Percentiles rank a stretch among this genome's conserved stretches.
phyloP scores from a whole-genome alignment of 2,113 vertebrate species.

The Apistogramma diplotaenia region DNA sequence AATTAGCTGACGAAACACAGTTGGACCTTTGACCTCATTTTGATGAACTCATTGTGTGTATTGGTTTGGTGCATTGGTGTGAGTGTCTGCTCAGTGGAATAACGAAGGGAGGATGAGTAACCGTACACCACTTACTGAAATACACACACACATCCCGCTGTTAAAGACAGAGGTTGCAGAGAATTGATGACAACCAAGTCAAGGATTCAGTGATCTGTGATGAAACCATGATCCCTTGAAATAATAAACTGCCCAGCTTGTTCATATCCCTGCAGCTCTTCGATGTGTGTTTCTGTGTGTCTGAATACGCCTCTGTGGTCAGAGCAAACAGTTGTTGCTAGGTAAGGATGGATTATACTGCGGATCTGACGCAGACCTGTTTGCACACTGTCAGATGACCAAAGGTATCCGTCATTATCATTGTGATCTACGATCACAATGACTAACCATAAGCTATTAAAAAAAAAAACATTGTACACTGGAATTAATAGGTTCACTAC shows the following conservation, averaged over 20 bases:
- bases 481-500: not conserved
- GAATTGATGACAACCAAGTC: constrained; percentile 6
- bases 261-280: not conserved
- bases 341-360: constrained; percentile 62
- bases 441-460: constrained; percentile 13
- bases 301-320: not conserved
- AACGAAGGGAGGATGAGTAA: constrained; percentile 13
- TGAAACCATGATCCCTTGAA: not conserved
- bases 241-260: not conserved
- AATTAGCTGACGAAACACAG: constrained; percentile 37
- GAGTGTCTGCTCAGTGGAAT: not conserved
- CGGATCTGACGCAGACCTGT: constrained; percentile 52
- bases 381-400: constrained; percentile 63
- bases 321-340: constrained; percentile 78
- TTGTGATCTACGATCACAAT: no score
- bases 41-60: not conserved
- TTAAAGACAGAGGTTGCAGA: not conserved
- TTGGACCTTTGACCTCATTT: constrained; percentile 50
- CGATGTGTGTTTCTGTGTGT: not conserved
- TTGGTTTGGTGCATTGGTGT: not conserved
- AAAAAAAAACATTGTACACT: not conserved
- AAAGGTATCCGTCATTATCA: constrained; percentile 19
- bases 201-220: constrained; percentile 4
- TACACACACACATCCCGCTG: not conserved
- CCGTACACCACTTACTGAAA: not conserved